A percentile compares a stretch with the other conserved stretches of the same genome.
Evolutionary conservation across 2,797 vertebrate genomes (phyloP).

Genomic region (Threskiornis aethiopicus): DNA sequence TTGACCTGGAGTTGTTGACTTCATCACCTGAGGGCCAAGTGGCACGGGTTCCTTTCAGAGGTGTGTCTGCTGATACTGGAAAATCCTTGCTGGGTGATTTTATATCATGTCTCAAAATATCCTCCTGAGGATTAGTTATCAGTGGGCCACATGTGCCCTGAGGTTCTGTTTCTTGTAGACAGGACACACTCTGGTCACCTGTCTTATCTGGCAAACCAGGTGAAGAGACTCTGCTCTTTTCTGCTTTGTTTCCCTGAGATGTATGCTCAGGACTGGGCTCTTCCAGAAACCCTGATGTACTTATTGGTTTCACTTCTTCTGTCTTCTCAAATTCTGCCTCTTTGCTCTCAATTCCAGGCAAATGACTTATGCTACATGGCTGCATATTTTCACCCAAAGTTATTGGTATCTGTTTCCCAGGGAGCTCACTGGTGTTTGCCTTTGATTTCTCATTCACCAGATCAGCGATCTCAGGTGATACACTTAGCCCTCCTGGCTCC

Average conservation of each 20-base stretch:
- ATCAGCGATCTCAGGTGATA: background rate
- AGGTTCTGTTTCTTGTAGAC: background rate
- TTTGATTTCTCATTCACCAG: background rate
- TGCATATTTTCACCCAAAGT: background rate
- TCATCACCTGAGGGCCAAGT: background rate
- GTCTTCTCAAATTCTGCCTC: background rate
- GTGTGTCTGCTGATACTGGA: background rate
- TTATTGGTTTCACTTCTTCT: background rate
- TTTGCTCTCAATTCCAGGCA: background rate
- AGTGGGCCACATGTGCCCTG: background rate
- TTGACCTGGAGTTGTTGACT: background rate
- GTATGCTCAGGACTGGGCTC: background rate
- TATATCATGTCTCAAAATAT: background rate
- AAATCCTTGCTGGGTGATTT: background rate
- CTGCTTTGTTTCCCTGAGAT: background rate
- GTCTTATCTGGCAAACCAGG: background rate
- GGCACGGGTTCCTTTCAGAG: background rate
- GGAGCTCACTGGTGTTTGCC: background rate
- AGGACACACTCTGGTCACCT: background rate
- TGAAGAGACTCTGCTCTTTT: background rate
- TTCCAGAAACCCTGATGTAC: background rate
- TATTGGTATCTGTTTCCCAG: background rate
- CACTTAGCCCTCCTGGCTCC: background rate
- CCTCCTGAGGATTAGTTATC: background rate
- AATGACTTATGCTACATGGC: background rate